Conservation (phyloP, 2,797 vertebrate species). For the Typhlichthys eigenmanni region DNA sequence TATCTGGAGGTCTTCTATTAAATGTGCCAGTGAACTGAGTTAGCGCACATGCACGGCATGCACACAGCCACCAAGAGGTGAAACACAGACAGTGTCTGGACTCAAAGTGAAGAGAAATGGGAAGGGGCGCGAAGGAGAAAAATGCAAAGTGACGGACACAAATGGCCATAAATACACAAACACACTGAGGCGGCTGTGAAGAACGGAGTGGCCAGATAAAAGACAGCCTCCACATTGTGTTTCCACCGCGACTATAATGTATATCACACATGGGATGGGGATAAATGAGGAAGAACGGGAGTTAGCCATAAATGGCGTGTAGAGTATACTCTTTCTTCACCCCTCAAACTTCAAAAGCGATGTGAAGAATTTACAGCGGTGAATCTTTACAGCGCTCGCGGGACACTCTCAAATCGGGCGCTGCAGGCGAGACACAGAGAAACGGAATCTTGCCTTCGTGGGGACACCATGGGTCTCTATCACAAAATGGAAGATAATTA, state of each 20-base stretch:
- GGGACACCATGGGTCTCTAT: slow-evolving; percentile 34
- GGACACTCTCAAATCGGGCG: slow-evolving; percentile 71
- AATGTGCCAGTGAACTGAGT: slow-evolving; percentile 22
- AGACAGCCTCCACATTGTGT: slow-evolving; percentile 31
- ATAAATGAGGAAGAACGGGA: slow-evolving; percentile 31
- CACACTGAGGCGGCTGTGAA: not conserved
- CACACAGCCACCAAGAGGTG: not conserved
- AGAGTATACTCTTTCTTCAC: slow-evolving; percentile 62
- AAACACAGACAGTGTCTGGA: slow-evolving; percentile 2
- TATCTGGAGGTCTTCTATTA: slow-evolving; percentile 19
- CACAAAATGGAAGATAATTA: slow-evolving; percentile 38
- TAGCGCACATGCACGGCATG: slow-evolving; percentile 13
- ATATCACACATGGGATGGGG: slow-evolving; percentile 52
- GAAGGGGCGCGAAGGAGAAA: not conserved
- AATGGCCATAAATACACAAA: not conserved
- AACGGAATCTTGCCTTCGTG: slow-evolving; percentile 30
- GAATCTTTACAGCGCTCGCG: slow-evolving; percentile 75
- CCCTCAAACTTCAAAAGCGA: slow-evolving; percentile 73
- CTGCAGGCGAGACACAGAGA: slow-evolving; percentile 63
- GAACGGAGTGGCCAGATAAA: slow-evolving; percentile 16
- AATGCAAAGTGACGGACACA: not conserved
- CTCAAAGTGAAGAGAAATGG: not conserved
- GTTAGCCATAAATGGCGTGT: slow-evolving; percentile 48
- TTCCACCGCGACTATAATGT: slow-evolving; percentile 50
- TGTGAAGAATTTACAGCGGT: slow-evolving; percentile 79